phyloP scores from a whole-genome alignment of 2,888 invertebrate genomes.

The Drosophila nigricruria region DNA sequence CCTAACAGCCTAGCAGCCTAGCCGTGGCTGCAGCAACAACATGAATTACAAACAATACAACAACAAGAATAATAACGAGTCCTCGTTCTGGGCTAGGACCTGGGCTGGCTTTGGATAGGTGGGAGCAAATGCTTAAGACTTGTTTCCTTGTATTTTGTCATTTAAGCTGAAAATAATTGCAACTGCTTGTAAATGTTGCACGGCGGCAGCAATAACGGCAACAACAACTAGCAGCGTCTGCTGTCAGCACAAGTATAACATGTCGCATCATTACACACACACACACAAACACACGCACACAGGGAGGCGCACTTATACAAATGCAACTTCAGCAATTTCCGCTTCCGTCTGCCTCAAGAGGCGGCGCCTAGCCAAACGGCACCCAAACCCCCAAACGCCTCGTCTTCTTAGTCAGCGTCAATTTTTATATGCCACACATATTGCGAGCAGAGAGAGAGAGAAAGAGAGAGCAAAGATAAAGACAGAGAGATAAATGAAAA shows the following conservation, averaged over 20 bases:
- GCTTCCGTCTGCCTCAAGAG: constrained; percentile 73
- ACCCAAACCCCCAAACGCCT: constrained; percentile 20
- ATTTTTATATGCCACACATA: constrained; percentile 59
- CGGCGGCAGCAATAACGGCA: constrained; percentile 48
- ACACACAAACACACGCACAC: constrained; percentile 3
- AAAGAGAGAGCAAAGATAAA: constrained; percentile 1
- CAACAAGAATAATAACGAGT: constrained; percentile 54
- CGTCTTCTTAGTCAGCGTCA: constrained; percentile 44
- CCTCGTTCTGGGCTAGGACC: constrained; percentile 8
- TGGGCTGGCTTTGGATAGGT: constrained; percentile 27
- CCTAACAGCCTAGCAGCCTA: constrained; percentile 15
- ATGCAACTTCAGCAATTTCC: constrained; percentile 80
- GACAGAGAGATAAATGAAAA: constrained; percentile 52
- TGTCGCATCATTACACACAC: constrained; percentile 70
- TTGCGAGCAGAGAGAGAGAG: constrained; percentile 16
- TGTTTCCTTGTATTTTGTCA: constrained; percentile 83
- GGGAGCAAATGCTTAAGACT: constrained; percentile 79
- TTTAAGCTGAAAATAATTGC: constrained; percentile 85
- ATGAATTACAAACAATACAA: constrained; percentile 31
- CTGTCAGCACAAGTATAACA: constrained; percentile 65
- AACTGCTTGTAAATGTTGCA: constrained; percentile 81
- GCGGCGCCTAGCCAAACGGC: constrained; percentile 28
- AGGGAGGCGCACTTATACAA: constrained; percentile 23
- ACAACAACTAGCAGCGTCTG: constrained; percentile 54
- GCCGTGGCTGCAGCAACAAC: constrained; percentile 28